Percentiles rank a stretch among this genome's conserved stretches.
Conservation (phyloP, 2,888 invertebrate genomes). For the Philopedon plagiatum region DNA sequence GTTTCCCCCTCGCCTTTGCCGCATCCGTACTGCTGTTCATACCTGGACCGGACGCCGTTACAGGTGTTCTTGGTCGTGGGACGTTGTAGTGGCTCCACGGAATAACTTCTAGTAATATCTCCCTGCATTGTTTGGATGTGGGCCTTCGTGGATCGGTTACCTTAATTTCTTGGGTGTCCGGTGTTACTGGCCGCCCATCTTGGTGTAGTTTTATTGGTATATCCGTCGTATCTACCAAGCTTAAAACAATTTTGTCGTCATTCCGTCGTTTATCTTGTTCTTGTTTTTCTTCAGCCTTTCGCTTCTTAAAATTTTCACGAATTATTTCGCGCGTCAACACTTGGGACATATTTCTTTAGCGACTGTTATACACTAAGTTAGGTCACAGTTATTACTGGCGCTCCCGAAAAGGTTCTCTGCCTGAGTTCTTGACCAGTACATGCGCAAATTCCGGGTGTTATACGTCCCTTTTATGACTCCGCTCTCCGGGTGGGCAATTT, state of each 20-base stretch:
- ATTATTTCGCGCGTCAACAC: background rate
- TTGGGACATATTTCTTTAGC: background rate
- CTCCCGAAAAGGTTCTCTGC: background rate
- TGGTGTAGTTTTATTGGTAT: background rate
- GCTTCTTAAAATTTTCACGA: background rate
- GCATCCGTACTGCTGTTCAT: no score
- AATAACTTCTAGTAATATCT: no score
- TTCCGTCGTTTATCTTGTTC: no score
- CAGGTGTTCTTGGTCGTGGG: no score
- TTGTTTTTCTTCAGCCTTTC: background rate
- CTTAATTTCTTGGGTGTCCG: background rate
- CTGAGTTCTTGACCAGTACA: background rate
- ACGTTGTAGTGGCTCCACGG: no score
- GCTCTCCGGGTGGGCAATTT: background rate
- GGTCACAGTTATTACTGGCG: background rate
- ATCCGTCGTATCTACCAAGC: background rate
- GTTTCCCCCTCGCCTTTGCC: no score
- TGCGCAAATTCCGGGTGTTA: slow-evolving; percentile 4
- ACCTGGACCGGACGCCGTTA: no score
- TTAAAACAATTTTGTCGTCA: background rate
- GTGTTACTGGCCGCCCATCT: slow-evolving; percentile 1
- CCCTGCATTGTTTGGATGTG: background rate
- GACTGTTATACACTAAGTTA: no score
- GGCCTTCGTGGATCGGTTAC: no score
- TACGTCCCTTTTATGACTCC: background rate